These are phyloP conservation scores for Buteo buteo DNA, from an alignment of 2,113 vertebrate genomes.

Conservation along the genomic window DNA sequence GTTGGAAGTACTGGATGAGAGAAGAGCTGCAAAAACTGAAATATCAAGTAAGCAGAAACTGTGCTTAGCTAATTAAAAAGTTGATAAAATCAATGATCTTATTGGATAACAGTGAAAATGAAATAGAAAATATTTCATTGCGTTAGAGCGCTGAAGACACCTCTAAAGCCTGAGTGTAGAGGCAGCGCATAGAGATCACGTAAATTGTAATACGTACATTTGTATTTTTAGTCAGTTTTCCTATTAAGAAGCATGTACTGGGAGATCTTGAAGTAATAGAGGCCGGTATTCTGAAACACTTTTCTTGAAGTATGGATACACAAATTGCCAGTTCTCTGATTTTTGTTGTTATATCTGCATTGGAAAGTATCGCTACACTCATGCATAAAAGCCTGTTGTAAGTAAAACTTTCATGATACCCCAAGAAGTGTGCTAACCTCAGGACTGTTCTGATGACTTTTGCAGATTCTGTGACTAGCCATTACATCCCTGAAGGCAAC, in stretches of 20 bases:
- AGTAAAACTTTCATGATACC: background rate
- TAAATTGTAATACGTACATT: background rate
- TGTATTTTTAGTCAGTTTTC: background rate
- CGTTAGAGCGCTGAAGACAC: background rate
- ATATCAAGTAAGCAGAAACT: background rate
- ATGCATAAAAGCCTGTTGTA: background rate
- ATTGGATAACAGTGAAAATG: background rate
- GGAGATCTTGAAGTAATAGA: background rate
- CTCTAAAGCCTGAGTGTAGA: background rate
- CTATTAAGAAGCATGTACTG: background rate
- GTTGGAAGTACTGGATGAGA: background rate
- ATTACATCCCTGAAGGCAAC: background rate
- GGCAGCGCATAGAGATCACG: rapidly evolving
- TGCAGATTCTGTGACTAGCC: background rate
- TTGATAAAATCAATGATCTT: background rate
- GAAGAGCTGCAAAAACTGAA: background rate
- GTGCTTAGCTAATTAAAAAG: background rate
- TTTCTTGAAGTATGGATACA: background rate
- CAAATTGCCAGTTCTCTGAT: rapidly evolving
- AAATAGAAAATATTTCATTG: background rate
- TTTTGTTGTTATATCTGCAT: background rate
- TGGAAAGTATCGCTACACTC: background rate
- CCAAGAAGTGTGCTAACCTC: background rate
- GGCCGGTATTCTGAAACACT: background rate
- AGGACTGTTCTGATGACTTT: background rate